These are phyloP conservation scores for Syngnathus scovelli DNA, from an alignment of 2,113 vertebrate genomes.

Conservation along the genomic window DNA sequence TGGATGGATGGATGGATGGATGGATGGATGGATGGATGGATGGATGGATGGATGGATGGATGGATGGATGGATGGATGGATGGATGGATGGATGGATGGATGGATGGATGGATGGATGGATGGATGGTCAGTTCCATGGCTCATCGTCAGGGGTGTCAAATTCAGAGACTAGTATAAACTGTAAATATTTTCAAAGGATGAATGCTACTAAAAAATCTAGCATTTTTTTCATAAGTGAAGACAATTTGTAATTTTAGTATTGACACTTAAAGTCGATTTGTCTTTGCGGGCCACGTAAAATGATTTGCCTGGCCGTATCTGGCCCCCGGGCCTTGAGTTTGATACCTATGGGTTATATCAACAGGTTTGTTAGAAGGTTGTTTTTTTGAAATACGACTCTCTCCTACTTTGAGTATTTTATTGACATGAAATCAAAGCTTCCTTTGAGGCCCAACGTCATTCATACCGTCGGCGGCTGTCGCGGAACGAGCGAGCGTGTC, in stretches of 20 bases:
- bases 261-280: too few species aligned
- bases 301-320: too few species aligned
- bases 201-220: too few species aligned
- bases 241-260: too few species aligned
- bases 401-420: conserved; percentile 30
- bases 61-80: neutral
- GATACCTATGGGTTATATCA: too few species aligned
- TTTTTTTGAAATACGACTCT: neutral
- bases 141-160: too few species aligned
- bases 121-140: neutral
- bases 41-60: neutral
- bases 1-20: neutral
- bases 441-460: conserved; percentile 41
- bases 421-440: conserved; percentile 52
- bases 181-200: too few species aligned
- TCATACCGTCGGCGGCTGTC: conserved; percentile 32
- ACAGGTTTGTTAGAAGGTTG: neutral
- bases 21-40: neutral
- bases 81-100: neutral
- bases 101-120: neutral
- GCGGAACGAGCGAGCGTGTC: conserved; percentile 30
- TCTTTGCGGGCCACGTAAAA: too few species aligned
- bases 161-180: too few species aligned
- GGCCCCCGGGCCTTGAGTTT: too few species aligned
- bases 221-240: too few species aligned